Conservation (phyloP, 2,888 invertebrate species). For the Drosophila pegasa region DNA sequence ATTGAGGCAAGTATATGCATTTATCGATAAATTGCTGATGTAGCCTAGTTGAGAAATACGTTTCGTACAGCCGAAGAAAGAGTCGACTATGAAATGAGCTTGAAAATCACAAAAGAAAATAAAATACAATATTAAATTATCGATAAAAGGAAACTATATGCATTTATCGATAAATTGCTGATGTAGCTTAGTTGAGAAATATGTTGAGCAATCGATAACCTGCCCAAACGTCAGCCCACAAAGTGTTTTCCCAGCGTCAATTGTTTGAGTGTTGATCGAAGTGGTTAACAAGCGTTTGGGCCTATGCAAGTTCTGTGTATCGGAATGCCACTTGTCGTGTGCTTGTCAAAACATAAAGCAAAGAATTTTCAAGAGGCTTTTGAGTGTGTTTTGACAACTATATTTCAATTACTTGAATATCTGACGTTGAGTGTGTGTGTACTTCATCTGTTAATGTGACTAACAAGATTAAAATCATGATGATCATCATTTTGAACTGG, state of each 20-base stretch:
- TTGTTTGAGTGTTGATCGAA: slow-evolving; percentile 4
- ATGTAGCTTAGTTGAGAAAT: no score
- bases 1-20: background rate
- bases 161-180: no score
- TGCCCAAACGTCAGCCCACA: background rate
- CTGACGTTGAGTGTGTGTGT: slow-evolving; percentile 12
- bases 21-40: background rate
- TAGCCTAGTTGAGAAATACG: no score
- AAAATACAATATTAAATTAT: no score
- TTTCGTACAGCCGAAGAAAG: slow-evolving; percentile 14
- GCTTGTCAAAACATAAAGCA: slow-evolving; percentile 41
- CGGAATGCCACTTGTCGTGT: slow-evolving; percentile 42
- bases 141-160: background rate
- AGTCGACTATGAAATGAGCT: slow-evolving; percentile 39
- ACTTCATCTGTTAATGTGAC: slow-evolving; percentile 30
- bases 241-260: slow-evolving; percentile 1
- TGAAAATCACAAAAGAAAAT: background rate
- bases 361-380: slow-evolving; percentile 43
- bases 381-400: slow-evolving; percentile 56
- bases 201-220: background rate
- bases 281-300: slow-evolving; percentile 1
- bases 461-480: slow-evolving; percentile 45
- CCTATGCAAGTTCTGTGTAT: slow-evolving; percentile 13
- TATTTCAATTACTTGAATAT: slow-evolving; percentile 43
- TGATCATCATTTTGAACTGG: slow-evolving; percentile 35